These are phyloP conservation scores for Trichechus manatus DNA, from an alignment of 2,113 vertebrate genomes.

Conservation along the genomic window DNA sequence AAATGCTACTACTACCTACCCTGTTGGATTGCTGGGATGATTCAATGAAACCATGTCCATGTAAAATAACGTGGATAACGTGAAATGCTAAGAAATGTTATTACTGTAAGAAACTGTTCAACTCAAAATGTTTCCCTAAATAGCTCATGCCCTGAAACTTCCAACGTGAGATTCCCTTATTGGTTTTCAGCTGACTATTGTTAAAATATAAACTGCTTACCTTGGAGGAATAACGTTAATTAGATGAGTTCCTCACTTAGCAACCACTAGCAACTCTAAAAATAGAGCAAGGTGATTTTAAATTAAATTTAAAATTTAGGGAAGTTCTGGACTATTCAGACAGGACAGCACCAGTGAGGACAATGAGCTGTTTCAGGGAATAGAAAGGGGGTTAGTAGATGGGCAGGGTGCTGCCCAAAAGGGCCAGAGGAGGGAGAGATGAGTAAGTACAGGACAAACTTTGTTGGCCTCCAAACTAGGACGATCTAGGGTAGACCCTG, in stretches of 20 bases:
- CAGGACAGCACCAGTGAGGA: neutral
- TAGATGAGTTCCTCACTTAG: constrained; percentile 56
- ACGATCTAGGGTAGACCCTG: neutral
- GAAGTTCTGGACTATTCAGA: neutral
- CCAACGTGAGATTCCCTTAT: constrained; percentile 23
- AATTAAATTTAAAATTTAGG: constrained; percentile 22
- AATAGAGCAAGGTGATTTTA: constrained; percentile 9
- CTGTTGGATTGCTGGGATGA: neutral
- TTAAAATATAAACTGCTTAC: constrained; percentile 55
- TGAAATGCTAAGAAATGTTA: constrained; percentile 34
- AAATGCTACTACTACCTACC: neutral
- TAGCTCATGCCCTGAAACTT: neutral
- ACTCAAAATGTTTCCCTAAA: constrained; percentile 19
- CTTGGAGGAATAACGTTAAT: constrained; percentile 38
- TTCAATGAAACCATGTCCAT: neutral
- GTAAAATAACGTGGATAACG: neutral
- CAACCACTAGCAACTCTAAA: constrained; percentile 47
- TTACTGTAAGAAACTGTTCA: neutral
- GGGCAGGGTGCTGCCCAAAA: neutral
- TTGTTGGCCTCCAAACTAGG: neutral
- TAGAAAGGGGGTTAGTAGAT: neutral
- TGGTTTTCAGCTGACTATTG: constrained; percentile 33
- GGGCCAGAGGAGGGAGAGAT: neutral
- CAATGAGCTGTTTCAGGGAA: neutral
- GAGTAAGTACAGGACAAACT: neutral